Conservation (phyloP, 2,797 vertebrate genomes). For the Girardinus metallicus region DNA sequence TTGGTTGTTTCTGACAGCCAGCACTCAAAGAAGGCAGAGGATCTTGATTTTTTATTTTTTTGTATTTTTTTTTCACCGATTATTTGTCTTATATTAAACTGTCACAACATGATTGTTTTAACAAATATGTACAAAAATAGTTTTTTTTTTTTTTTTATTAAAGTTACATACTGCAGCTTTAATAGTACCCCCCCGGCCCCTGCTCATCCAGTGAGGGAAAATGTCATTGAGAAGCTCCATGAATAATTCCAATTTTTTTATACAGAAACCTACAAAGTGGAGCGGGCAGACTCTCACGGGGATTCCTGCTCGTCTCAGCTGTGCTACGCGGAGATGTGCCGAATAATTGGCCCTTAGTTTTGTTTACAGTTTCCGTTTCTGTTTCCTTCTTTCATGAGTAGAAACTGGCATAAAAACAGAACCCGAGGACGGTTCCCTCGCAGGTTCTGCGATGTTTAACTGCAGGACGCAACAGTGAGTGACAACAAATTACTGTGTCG, state of each 20-base stretch:
- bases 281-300: constrained; percentile 16
- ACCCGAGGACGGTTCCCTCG: constrained; percentile 1
- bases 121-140: too few relatives aligned
- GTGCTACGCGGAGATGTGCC: constrained; percentile 6
- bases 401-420: too few relatives aligned
- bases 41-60: too few relatives aligned
- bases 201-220: constrained; percentile 8
- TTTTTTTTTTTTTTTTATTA: too few relatives aligned
- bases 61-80: too few relatives aligned
- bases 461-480: background rate
- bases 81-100: too few relatives aligned
- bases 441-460: background rate
- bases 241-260: constrained; percentile 44
- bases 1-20: too few relatives aligned
- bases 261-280: constrained; percentile 23
- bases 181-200: background rate
- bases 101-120: too few relatives aligned
- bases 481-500: constrained; percentile 1
- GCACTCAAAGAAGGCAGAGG: too few relatives aligned
- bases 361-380: constrained; percentile 41
- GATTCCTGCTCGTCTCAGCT: constrained; percentile 33
- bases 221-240: constrained; percentile 21
- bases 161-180: too few relatives aligned
- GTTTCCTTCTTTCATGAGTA: constrained; percentile 19
- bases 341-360: constrained; percentile 61